A percentile compares a stretch with the other conserved stretches of the same genome.
Conservation (phyloP, 2,113 vertebrate genomes). For the Rhea pennata region DNA sequence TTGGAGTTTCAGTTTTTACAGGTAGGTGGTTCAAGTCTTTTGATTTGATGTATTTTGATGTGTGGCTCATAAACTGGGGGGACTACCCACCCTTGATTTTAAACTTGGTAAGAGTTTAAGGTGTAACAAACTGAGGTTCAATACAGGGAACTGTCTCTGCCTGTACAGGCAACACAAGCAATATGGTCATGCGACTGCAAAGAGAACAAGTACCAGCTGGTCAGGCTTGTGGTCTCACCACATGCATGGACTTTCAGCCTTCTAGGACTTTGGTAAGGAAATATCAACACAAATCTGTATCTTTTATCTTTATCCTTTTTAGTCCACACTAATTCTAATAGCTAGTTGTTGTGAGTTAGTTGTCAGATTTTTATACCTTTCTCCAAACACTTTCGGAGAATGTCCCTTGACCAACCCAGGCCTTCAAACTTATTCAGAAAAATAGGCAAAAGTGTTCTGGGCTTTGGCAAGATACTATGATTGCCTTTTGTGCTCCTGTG, state of each 20-base stretch:
- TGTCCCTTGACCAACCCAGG: background rate
- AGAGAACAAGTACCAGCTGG: background rate
- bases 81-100: background rate
- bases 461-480: background rate
- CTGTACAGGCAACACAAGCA: background rate
- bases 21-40: background rate
- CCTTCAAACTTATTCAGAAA: background rate
- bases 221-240: background rate
- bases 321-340: background rate
- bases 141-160: background rate
- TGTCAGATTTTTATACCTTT: background rate
- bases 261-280: background rate
- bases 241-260: background rate
- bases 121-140: background rate
- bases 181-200: accelerated
- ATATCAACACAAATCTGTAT: background rate
- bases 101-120: background rate
- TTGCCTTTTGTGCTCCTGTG: background rate
- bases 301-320: background rate
- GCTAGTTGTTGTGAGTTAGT: background rate
- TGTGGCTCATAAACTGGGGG: background rate
- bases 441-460: background rate
- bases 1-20: background rate
- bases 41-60: background rate
- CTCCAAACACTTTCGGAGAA: background rate